These are phyloP conservation scores for Epistrophe eligans DNA, from an alignment of 2,888 invertebrate genomes.

Conservation along the genomic window DNA sequence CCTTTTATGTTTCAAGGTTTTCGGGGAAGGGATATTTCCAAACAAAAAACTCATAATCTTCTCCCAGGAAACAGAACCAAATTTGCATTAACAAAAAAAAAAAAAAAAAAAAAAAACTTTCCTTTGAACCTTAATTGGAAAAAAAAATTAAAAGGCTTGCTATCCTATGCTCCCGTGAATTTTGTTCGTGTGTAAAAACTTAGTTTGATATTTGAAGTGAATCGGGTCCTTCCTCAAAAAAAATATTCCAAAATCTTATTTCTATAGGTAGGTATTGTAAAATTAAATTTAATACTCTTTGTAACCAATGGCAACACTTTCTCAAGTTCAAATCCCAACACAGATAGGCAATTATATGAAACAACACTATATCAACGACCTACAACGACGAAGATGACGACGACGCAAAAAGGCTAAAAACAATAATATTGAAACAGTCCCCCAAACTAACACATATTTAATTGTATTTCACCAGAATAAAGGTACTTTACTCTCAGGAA, in stretches of 20 bases:
- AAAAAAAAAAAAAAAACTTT: no score
- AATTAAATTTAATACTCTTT: neutral
- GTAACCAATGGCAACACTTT: slow-evolving; percentile 37
- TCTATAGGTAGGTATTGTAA: neutral
- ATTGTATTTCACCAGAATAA: slow-evolving; percentile 19
- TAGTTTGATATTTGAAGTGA: no score
- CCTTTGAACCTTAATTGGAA: no score
- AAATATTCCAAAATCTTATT: neutral
- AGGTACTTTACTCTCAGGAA: neutral
- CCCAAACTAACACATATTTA: slow-evolving; percentile 31
- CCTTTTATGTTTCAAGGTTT: no score
- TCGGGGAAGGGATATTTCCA: no score
- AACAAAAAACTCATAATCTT: no score
- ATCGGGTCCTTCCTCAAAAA: no score
- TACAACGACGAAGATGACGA: neutral
- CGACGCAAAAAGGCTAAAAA: slow-evolving; percentile 33
- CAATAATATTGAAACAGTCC: slow-evolving; percentile 34
- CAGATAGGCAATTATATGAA: slow-evolving; percentile 27
- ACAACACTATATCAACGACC: neutral
- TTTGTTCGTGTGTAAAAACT: no score
- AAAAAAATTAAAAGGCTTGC: no score
- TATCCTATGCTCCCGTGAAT: no score
- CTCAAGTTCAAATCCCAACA: slow-evolving; percentile 23
- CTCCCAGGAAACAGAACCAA: no score
- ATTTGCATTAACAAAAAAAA: no score